Percentiles rank a stretch among this genome's conserved stretches.
Evolutionary conservation across 2,797 vertebrate genomes (phyloP).

Genomic region (Macropodus opercularis): DNA sequence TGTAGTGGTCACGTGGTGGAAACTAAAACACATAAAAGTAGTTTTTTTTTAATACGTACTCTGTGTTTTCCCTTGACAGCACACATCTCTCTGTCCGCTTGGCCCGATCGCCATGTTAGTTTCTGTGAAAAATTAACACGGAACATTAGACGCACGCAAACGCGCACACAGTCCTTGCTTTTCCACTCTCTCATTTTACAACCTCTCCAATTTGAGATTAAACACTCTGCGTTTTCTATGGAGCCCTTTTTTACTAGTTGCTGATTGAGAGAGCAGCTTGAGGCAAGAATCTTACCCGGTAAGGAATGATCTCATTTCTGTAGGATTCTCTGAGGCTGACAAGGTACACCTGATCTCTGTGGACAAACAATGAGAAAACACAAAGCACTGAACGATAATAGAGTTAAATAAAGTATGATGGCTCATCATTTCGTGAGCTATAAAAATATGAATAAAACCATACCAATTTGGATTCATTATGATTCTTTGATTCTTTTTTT

Average conservation of each 20-base stretch:
- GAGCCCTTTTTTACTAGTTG: conserved; percentile 54
- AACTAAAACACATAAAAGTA: conserved; percentile 1
- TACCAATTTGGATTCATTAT: background rate
- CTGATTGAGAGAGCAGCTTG: conserved; percentile 50
- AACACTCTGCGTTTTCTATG: conserved; percentile 58
- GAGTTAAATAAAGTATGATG: background rate
- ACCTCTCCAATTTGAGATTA: conserved; percentile 65
- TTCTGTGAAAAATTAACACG: conserved; percentile 82
- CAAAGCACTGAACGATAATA: conserved; percentile 39
- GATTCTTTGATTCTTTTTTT: no score
- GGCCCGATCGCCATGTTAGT: conserved; percentile 96
- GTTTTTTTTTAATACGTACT: conserved; percentile 78
- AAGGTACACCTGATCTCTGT: conserved; percentile 98
- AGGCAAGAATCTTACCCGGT: conserved; percentile 86
- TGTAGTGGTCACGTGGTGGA: background rate
- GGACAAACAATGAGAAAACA: conserved; percentile 49
- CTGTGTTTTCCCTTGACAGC: conserved; percentile 98
- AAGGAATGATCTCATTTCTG: conserved; percentile 94
- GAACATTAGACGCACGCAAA: conserved; percentile 42
- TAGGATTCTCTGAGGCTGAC: conserved; percentile 96
- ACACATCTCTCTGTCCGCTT: conserved; percentile 93
- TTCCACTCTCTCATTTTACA: conserved; percentile 68
- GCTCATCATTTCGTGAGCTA: background rate
- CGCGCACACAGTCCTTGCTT: conserved; percentile 24
- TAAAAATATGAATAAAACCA: no score